These are phyloP conservation scores for Symphodus melops DNA, from an alignment of 2,113 vertebrate genomes.

Conservation along the genomic window DNA sequence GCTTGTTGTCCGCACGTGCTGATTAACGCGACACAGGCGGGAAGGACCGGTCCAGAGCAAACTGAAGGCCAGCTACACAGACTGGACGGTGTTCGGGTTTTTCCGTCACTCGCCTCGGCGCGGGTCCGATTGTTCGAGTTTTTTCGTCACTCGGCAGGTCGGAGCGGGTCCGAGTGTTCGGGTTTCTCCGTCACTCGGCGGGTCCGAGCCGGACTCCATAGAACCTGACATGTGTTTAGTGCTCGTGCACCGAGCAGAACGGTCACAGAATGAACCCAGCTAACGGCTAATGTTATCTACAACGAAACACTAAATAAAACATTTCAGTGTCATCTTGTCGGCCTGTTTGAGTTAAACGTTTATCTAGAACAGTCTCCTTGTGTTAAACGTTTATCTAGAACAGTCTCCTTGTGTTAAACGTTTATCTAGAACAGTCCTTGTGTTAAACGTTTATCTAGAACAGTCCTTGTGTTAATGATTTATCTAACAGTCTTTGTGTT, in stretches of 20 bases:
- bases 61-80: conserved; percentile 20
- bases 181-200: background rate
- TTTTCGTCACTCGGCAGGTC: background rate
- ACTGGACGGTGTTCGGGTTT: background rate
- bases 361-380: too few species aligned
- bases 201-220: background rate
- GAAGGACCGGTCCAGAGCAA: too few species aligned
- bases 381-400: too few species aligned
- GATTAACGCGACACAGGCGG: too few species aligned
- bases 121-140: background rate
- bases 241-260: background rate
- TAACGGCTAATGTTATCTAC: conserved; percentile 11
- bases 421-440: too few species aligned
- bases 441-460: too few species aligned
- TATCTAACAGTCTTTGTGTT: too few species aligned
- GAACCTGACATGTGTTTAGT: background rate
- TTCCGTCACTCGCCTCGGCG: background rate
- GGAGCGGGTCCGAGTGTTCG: background rate
- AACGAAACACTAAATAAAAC: background rate
- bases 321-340: too few species aligned
- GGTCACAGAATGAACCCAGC: conserved; percentile 65
- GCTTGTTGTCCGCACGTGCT: background rate
- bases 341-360: too few species aligned
- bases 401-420: too few species aligned
- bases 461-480: too few species aligned